phyloP scores from a whole-genome alignment of 1,140 invertebrate genomes.

The Belonocnema kinseyi region DNA sequence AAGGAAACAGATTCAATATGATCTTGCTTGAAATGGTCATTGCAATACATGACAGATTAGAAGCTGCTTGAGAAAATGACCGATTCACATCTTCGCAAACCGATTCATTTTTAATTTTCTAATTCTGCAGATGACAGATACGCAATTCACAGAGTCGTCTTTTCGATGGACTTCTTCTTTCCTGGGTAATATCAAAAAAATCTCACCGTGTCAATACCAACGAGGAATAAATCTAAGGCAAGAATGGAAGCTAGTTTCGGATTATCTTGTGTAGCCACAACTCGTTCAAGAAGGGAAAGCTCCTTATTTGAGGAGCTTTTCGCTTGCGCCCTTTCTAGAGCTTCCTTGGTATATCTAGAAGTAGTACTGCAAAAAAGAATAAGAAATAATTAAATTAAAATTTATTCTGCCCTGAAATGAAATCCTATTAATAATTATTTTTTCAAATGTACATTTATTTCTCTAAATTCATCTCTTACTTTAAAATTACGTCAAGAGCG shows the following conservation, averaged over 20 bases:
- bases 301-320: conserved; percentile 79
- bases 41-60: no score
- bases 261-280: conserved; percentile 84
- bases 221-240: conserved; percentile 90
- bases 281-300: conserved; percentile 86
- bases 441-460: no score
- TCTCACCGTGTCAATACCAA: conserved; percentile 91
- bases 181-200: neutral
- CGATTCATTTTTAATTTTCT: no score
- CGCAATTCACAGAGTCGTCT: no score
- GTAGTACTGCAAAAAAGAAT: conserved; percentile 79
- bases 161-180: no score
- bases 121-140: no score
- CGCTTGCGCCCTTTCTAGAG: conserved; percentile 82
- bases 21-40: no score
- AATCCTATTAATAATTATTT: conserved; percentile 14
- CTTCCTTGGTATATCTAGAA: conserved; percentile 87
- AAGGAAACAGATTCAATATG: no score
- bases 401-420: neutral
- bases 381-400: neutral
- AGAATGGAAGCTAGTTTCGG: conserved; percentile 88
- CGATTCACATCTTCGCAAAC: no score
- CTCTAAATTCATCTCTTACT: conserved; percentile 77
- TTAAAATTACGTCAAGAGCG: conserved; percentile 91
- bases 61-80: no score